A percentile compares a stretch with the other conserved stretches of the same genome.
phyloP scores from a whole-genome alignment of 2,888 invertebrate species.

The Orthosia gothica region DNA sequence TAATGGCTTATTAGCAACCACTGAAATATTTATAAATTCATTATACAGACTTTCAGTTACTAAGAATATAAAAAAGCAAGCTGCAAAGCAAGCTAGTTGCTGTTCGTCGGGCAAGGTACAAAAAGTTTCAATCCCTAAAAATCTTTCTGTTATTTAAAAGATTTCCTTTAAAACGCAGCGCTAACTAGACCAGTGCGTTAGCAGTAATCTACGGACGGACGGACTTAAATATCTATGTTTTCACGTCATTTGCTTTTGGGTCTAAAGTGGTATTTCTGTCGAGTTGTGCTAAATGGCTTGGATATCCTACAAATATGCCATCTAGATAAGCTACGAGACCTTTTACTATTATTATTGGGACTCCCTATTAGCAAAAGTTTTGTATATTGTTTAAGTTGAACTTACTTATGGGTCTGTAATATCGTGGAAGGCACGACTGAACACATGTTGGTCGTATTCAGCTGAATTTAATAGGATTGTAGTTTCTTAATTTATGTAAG shows the following conservation, averaged over 20 bases:
- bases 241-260: constrained; percentile 87
- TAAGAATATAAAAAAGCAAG: not conserved
- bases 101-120: constrained; percentile 13
- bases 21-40: not conserved
- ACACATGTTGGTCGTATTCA: constrained; percentile 56
- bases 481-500: constrained; percentile 35
- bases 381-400: constrained; percentile 72
- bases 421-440: constrained; percentile 33
- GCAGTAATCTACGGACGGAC: constrained; percentile 70
- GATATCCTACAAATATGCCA: constrained; percentile 88
- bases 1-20: not conserved
- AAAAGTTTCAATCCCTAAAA: constrained; percentile 20
- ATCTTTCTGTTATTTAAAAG: constrained; percentile 19
- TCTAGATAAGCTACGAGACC: constrained; percentile 86
- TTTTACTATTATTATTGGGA: constrained; percentile 84
- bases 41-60: not conserved
- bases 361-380: constrained; percentile 74
- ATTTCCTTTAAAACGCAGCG: constrained; percentile 50
- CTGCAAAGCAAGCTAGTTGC: not conserved
- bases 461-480: constrained; percentile 36
- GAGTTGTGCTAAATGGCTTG: constrained; percentile 87
- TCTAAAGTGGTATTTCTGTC: constrained; percentile 85
- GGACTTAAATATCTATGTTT: constrained; percentile 82
- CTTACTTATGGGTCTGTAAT: constrained; percentile 54
- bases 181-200: constrained; percentile 56